Percentiles rank a stretch among this genome's conserved stretches.
These are phyloP conservation scores for Cephus pulcher DNA, from an alignment of 2,888 invertebrate genomes.

Conservation along the genomic window DNA sequence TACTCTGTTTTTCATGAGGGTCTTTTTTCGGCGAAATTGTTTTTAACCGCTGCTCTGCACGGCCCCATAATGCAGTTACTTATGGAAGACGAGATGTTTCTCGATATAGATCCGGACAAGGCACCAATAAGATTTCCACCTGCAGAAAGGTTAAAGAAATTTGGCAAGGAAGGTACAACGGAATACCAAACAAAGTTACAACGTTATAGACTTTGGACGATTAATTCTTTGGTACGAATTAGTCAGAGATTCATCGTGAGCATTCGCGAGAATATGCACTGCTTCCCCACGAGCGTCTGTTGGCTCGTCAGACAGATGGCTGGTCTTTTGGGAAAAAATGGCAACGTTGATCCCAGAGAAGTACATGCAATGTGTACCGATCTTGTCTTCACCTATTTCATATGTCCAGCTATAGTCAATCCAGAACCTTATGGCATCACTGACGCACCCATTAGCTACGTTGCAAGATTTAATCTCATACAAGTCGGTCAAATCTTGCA, in stretches of 20 bases:
- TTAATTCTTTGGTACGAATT: conserved; percentile 82
- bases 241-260: conserved; percentile 85
- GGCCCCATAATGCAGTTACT: conserved; percentile 91
- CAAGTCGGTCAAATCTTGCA: conserved; percentile 95
- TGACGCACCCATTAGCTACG: conserved; percentile 90
- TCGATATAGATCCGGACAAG: conserved; percentile 93
- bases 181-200: conserved; percentile 80
- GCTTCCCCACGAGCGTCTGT: conserved; percentile 89
- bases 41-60: conserved; percentile 91
- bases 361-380: conserved; percentile 87
- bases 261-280: conserved; percentile 85
- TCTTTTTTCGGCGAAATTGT: conserved; percentile 90
- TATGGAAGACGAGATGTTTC: conserved; percentile 89
- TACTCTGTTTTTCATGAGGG: conserved; percentile 92
- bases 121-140: conserved; percentile 75
- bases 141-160: conserved; percentile 73
- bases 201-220: conserved; percentile 83
- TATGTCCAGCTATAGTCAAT: conserved; percentile 96
- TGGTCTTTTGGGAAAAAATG: conserved; percentile 73
- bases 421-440: conserved; percentile 96
- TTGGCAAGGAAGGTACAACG: conserved; percentile 80
- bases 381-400: conserved; percentile 91
- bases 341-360: conserved; percentile 70
- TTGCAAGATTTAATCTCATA: conserved; percentile 89
- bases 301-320: conserved; percentile 93